These are phyloP conservation scores for Alouatta palliata DNA, from an alignment of 2,113 vertebrate genomes.

Conservation along the genomic window DNA sequence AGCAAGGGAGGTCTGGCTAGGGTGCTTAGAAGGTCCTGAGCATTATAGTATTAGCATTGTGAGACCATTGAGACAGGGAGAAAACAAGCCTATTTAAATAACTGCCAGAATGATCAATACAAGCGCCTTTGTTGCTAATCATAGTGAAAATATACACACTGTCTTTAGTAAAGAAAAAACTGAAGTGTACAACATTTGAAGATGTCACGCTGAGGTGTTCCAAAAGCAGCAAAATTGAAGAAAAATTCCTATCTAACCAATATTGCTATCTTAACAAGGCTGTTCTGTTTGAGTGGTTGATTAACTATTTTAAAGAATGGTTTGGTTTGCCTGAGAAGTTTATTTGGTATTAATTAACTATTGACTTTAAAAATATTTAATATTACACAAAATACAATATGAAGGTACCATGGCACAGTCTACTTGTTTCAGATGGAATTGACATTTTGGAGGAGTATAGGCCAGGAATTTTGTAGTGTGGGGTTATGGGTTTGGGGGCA, in stretches of 20 bases:
- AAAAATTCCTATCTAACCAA: slow-evolving; percentile 14
- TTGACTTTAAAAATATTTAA: not conserved
- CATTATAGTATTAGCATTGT: not conserved
- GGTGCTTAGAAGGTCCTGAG: not conserved
- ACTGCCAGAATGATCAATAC: not conserved
- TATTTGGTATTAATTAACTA: not conserved
- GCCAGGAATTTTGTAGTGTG: not conserved
- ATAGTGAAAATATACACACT: not conserved
- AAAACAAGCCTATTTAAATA: not conserved
- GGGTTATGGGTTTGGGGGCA: not conserved
- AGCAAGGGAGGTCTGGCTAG: not conserved
- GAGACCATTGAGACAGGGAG: not conserved
- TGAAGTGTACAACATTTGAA: not conserved
- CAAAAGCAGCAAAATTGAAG: not conserved
- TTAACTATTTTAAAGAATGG: not conserved
- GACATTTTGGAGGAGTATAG: not conserved
- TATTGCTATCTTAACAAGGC: not conserved
- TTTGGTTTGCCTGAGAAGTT: slow-evolving; percentile 32
- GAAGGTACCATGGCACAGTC: not conserved
- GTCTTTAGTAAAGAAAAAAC: not conserved
- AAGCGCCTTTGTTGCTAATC: not conserved
- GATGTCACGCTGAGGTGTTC: not conserved
- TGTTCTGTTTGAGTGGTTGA: not conserved
- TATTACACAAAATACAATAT: not conserved
- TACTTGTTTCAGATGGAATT: not conserved